Base-by-base conservation (phyloP, 2,113 vertebrate species). In the Alces alces region DNA sequence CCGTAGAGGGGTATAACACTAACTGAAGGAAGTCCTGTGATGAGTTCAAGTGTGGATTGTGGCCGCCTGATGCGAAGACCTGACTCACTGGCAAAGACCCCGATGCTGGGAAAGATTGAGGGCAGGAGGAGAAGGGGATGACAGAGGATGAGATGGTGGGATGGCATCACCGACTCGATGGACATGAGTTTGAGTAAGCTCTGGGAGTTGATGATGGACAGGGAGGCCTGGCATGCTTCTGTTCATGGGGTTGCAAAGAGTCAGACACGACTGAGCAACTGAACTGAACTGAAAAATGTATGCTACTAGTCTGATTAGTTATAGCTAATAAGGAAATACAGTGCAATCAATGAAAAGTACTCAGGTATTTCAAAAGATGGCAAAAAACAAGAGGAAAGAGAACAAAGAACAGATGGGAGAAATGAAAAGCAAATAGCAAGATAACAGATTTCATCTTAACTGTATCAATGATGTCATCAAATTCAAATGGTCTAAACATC, bases 171-270 rank as follows among this genome's bases (percentile, higher is more conserved):
- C 0, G 5, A 70, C n/a, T 70, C n/a, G 1, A 6, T 12, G n/a
- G n/a, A 12, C n/a, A 12, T 70, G n/a, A 70, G 5, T 23, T 19
- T 70, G 10, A 19, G n/a, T 23, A 23, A 70, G 36, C 2, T 23
- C 19, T 0, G 10, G 66, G n/a, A 70, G 19, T 23, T 23, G n/a
- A 19, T 23, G 66, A 70, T 39, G 66, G n/a, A 66, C 33, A 66
- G 17, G 19, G 19, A 23, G 66, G 10, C n/a, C 66, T 0, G 0
- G n/a, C 0, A 0, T 21, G 0, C 10, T 70, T 10, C 19, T 12
- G 19, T 70, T 2, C n/a, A 2, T 2, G 19, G n/a, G 19, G n/a
- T 39, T 1, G 0, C 66, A 70, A 39, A 70, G 10, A 36, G 19
- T 39, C 19, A 23, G n/a, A 23, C 19, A 70, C 0, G 2, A 36